These are phyloP conservation scores for Caenorhabditis elegans DNA, from an alignment of 1,140 invertebrate species.

Conservation along the genomic window WBcel235 BX284606.5:4819001-4819500, in stretches of 20 bases:
- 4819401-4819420: no score
- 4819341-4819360: no score
- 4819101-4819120: background rate
- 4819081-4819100: constrained; percentile 25
- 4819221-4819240: background rate
- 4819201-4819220: background rate
- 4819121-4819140: background rate
- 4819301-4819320: background rate
- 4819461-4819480: no score
- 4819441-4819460: no score
- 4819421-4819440: no score
- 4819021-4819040: constrained; percentile 24
- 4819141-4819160: background rate
- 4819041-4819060: constrained; percentile 7
- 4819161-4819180: no score
- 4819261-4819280: background rate
- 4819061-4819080: constrained; percentile 18
- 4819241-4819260: background rate
- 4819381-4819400: no score
- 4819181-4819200: constrained; percentile 20
- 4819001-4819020: constrained; percentile 20
- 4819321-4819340: no score
- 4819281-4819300: background rate
- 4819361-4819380: no score
- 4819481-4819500: no score